Base-by-base conservation (phyloP, 2,797 vertebrate species). In the Crocidura indochinensis region DNA sequence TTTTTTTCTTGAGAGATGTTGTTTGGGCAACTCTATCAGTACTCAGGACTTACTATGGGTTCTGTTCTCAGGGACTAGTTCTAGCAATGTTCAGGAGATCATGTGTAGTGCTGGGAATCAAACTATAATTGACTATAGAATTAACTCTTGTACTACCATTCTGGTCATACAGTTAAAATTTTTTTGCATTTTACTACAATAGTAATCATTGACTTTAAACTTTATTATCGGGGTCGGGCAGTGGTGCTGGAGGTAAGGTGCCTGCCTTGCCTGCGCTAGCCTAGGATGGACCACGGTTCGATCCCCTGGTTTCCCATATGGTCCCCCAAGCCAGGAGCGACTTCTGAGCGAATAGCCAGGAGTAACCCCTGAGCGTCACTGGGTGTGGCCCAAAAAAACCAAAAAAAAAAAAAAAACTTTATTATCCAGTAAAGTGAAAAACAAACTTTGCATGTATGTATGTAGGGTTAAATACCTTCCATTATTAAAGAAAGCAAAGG, bases 391-490 rank as follows among this genome's bases (percentile, higher is more conserved):
- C n/a, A n/a, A n/a, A n/a, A n/a, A n/a, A n/a, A n/a, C n/a, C n/a
- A n/a, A n/a, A n/a, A n/a, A n/a, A n/a, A n/a, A n/a, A n/a, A n/a
- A n/a, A n/a, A n/a, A 14, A 65, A 29, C 17, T 53, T 74, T 15
- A 26, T 72, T 67, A 71, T 53, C 10, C 10, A 92, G 22, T 12
- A 29, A 84, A 53, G 22, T 53, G 64, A 88, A 84, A 83, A 81
- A 91, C 60, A 56, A 62, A 46, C 86, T 31, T 67, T 51, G 27
- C 82, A 27, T 31, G 17, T 69, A n/a, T n/a, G n/a, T 90, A 69
- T 6, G 4, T 29, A 65, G n/a, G 10, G 4, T 31, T 83, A 17
- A 1, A 73, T 78, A 46, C 29, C 74, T 84, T 74, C 68, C 47
- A 71, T 64, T 74, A 88, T 17, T 81, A 73, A 53, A 31, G 29